Evolutionary conservation across 2,888 invertebrate genomes (phyloP), one percentile per base, ranked within the genome.

Genomic region (Emmelina monodactyla): DNA sequence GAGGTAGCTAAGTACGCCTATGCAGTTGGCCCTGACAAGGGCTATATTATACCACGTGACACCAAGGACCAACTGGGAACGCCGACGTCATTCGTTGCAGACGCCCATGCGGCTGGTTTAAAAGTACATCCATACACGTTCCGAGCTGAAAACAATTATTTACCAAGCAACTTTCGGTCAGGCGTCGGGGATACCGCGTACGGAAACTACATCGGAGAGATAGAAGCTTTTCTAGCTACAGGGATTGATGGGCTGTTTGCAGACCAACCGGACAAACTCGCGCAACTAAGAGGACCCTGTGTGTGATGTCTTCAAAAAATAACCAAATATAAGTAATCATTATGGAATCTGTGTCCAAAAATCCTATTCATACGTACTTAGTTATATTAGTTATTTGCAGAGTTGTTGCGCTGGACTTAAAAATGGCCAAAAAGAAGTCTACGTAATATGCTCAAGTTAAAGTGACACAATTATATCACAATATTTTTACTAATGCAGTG

Each of bases 51-150:
- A 34, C 71, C 73, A 13, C 59, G 68, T 6, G 54, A 61, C 37
- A 48, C 43, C 5, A 50, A 64, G 13, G 50, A 63, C 31, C 60
- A 43, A 2, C 56, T 78, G 1, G 67, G 66, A 10, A 41, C 42
- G 14, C 51, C 51, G 0, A 75, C 78, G 1, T 60, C 40, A 39
- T 79, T 71, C 34, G 71, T 78, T 1, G 37, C 41, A 2, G 58
- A 69, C 33, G 73, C 75, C 19, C 78, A 79, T 37, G 56, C 53
- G 1, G 71, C 51, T n/a, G 68, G 70, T 1, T 47, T 78, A 4
- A 68, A 72, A 42, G 76, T 79, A 1, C 76, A 78, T 33, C 73
- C 76, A 1, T 78, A 65, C 40, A 78, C 78, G 1, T 76, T 76
- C 41, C 59, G 78, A 1, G 62, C 75, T 12, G 78, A 78, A 43